phyloP scores from a whole-genome alignment of 2,113 vertebrate species.

The Albula goreensis region DNA sequence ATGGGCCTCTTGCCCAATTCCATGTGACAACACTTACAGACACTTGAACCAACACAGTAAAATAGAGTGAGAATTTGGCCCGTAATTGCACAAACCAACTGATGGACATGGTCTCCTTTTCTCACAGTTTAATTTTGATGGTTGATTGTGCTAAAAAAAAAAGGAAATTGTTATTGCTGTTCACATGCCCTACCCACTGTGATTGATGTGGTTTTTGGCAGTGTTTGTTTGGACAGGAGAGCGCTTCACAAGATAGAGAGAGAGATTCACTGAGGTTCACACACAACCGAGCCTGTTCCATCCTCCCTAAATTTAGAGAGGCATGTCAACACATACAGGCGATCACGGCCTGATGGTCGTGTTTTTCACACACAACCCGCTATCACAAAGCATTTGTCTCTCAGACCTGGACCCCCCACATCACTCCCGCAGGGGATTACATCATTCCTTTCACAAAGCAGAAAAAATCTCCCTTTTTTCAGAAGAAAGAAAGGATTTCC shows the following conservation, averaged over 20 bases:
- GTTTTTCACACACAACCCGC: not conserved
- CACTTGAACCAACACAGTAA: not conserved
- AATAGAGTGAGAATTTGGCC: not conserved
- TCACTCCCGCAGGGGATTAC: conserved; percentile 34
- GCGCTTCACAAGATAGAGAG: not conserved
- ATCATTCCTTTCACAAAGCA: conserved; percentile 19
- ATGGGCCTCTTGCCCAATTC: not conserved
- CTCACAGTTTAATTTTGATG: too few species aligned
- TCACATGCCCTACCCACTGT: not conserved
- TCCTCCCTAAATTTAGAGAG: not conserved
- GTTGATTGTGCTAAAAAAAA: not conserved
- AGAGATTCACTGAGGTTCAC: not conserved
- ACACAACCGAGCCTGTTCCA: not conserved
- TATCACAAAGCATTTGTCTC: conserved; percentile 13
- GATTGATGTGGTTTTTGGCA: not conserved
- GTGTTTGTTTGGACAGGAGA: not conserved
- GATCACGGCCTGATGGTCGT: not conserved
- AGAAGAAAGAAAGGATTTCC: conserved; percentile 57
- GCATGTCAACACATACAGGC: not conserved
- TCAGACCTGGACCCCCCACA: conserved; percentile 25
- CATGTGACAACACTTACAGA: not conserved
- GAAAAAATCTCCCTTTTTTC: conserved; percentile 22
- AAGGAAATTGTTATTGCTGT: not conserved
- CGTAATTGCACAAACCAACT: not conserved
- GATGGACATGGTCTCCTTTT: too few species aligned